A percentile compares a stretch with the other conserved stretches of the same genome.
phyloP scores from a whole-genome alignment of 2,888 invertebrate species.

The Amorpha juglandis region DNA sequence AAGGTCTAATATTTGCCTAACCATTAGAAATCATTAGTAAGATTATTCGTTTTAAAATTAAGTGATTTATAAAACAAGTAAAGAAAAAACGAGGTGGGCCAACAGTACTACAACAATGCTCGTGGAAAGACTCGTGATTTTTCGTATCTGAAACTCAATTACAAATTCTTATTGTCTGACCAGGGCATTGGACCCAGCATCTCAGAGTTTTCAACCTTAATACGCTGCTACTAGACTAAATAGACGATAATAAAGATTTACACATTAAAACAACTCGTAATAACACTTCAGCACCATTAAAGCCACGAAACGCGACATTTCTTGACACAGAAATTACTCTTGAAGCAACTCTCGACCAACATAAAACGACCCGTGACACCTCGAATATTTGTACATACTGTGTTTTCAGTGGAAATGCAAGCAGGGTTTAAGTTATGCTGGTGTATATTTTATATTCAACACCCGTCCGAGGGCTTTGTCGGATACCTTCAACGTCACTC shows the following conservation, averaged over 20 bases:
- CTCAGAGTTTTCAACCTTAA: too few relatives aligned
- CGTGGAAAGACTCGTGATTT: too few relatives aligned
- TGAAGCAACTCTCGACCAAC: background rate
- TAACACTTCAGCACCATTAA: background rate
- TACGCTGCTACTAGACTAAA: too few relatives aligned
- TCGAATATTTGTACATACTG: background rate
- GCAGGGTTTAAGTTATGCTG: background rate
- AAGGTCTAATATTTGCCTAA: too few relatives aligned
- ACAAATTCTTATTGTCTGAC: too few relatives aligned
- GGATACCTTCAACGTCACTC: conserved; percentile 14
- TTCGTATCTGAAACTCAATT: too few relatives aligned
- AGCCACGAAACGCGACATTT: background rate
- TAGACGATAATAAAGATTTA: background rate
- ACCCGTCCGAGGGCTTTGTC: conserved; percentile 11
- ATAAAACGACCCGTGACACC: background rate
- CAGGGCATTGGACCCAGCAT: too few relatives aligned
- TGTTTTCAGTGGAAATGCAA: conserved; percentile 1
- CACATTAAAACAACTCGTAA: conserved; percentile 2
- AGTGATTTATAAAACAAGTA: too few relatives aligned
- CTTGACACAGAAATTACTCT: background rate
- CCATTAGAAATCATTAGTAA: too few relatives aligned
- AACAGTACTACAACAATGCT: too few relatives aligned
- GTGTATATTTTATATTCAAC: conserved; percentile 20
- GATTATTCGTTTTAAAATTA: too few relatives aligned
- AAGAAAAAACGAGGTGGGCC: too few relatives aligned